These are phyloP conservation scores for Brachylomia viminalis DNA, from an alignment of 2,888 invertebrate species.

Conservation along the genomic window DNA sequence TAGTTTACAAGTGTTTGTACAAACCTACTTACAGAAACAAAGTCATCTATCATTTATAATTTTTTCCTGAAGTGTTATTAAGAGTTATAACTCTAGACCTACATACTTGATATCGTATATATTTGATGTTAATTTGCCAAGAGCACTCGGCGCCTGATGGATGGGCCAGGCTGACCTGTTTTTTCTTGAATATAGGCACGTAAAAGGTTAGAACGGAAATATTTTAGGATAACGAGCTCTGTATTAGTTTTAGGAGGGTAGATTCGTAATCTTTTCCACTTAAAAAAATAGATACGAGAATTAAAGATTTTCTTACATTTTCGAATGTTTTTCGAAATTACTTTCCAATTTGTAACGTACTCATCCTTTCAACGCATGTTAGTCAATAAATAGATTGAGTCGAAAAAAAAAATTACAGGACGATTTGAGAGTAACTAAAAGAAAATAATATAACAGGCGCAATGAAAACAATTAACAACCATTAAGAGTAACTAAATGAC, in stretches of 20 bases:
- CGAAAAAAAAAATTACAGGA: too few species aligned
- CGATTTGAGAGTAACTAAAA: too few species aligned
- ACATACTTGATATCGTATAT: slow-evolving; percentile 42
- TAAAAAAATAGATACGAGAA: not conserved
- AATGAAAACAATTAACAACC: too few species aligned
- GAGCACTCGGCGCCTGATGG: slow-evolving; percentile 61
- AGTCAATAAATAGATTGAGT: too few species aligned
- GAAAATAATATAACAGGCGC: too few species aligned
- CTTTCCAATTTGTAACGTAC: not conserved
- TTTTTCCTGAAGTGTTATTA: slow-evolving; percentile 20
- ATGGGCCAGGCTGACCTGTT: slow-evolving; percentile 44
- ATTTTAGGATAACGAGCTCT: slow-evolving; percentile 36
- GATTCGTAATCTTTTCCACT: not conserved
- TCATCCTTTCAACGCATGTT: not conserved
- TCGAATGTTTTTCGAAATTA: not conserved
- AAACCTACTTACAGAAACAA: too few species aligned
- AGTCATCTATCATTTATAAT: too few species aligned
- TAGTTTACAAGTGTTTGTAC: too few species aligned
- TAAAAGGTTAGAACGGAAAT: slow-evolving; percentile 36
- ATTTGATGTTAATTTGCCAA: slow-evolving; percentile 62
- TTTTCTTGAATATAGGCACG: slow-evolving; percentile 47
- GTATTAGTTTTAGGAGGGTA: slow-evolving; percentile 11
- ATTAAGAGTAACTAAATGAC: too few species aligned
- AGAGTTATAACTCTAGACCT: slow-evolving; percentile 37
- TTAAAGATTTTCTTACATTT: not conserved